A percentile compares a stretch with the other conserved stretches of the same genome.
Conservation (phyloP, 2,888 invertebrate genomes). For the Stratiomys singularior region DNA sequence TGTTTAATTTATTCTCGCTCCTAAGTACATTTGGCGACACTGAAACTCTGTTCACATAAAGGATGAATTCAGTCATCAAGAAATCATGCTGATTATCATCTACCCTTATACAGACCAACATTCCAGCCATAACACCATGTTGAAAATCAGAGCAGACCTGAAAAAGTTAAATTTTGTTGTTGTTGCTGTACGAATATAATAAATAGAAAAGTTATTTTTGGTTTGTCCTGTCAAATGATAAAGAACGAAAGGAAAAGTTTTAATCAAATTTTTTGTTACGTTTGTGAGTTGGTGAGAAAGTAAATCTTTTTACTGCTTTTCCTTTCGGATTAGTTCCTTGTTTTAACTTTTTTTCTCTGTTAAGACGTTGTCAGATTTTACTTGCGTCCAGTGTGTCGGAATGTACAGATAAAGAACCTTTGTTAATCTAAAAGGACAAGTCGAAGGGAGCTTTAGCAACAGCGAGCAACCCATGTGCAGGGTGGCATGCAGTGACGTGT, state of each 20-base stretch:
- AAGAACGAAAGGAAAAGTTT: constrained; percentile 1
- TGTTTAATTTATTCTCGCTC: neutral
- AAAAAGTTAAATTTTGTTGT: neutral
- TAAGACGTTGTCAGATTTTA: neutral
- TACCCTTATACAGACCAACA: neutral
- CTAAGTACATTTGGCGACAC: neutral
- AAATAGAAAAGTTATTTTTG: neutral
- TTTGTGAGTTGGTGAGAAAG: neutral
- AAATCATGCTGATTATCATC: neutral
- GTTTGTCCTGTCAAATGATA: neutral
- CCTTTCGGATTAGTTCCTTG: neutral
- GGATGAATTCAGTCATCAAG: neutral
- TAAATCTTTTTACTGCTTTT: neutral
- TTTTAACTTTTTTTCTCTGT: neutral
- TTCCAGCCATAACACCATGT: neutral
- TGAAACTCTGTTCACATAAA: neutral
- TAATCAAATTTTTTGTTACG: constrained; percentile 13
- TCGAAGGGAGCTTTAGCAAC: too few relatives aligned
- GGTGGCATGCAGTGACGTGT: too few relatives aligned
- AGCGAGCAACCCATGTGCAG: too few relatives aligned
- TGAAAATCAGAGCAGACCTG: neutral
- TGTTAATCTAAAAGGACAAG: too few relatives aligned
- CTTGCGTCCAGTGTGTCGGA: too few relatives aligned
- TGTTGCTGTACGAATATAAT: neutral
- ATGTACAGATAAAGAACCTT: too few relatives aligned